These are phyloP conservation scores for Thereva unica DNA, from an alignment of 2,888 invertebrate genomes.

Conservation along the genomic window DNA sequence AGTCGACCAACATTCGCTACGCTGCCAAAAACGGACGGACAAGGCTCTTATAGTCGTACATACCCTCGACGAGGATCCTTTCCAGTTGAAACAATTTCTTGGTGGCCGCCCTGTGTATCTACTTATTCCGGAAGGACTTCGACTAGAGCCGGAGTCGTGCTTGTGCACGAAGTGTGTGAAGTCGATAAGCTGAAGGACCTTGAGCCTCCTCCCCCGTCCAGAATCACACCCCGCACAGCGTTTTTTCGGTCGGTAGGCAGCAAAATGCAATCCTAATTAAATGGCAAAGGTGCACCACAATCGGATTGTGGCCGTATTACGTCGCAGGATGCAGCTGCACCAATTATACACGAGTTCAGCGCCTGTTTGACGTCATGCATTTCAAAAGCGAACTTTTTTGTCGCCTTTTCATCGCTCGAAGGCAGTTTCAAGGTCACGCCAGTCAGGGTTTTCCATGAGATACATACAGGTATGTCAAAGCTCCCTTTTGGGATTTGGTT, in stretches of 20 bases:
- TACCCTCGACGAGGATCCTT: constrained; percentile 4
- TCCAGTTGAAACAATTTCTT: constrained; percentile 23
- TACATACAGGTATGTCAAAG: constrained; percentile 22
- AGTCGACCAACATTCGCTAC: neutral
- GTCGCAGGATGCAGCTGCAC: constrained; percentile 32
- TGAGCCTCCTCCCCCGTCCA: constrained; percentile 24
- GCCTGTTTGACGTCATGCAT: constrained; percentile 25
- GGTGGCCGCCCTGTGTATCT: constrained; percentile 10
- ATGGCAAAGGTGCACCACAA: constrained; percentile 22
- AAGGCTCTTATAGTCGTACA: neutral
- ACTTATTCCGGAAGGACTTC: constrained; percentile 3
- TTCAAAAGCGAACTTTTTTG: constrained; percentile 19
- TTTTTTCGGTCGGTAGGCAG: constrained; percentile 2
- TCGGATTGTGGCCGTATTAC: constrained; percentile 25
- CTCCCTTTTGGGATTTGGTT: constrained; percentile 27
- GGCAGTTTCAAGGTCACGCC: constrained; percentile 31
- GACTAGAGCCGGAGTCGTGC: neutral
- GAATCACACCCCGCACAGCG: too few relatives aligned
- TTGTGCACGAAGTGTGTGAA: neutral
- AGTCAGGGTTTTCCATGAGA: constrained; percentile 34
- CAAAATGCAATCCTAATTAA: constrained; percentile 24
- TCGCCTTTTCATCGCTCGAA: constrained; percentile 23
- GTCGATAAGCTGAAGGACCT: constrained; percentile 28
- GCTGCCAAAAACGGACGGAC: constrained; percentile 4
- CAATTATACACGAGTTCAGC: constrained; percentile 30